Percentiles rank a stretch among this genome's conserved stretches.
phyloP scores from a whole-genome alignment of 2,888 invertebrate genomes.

The Nebria salina region DNA sequence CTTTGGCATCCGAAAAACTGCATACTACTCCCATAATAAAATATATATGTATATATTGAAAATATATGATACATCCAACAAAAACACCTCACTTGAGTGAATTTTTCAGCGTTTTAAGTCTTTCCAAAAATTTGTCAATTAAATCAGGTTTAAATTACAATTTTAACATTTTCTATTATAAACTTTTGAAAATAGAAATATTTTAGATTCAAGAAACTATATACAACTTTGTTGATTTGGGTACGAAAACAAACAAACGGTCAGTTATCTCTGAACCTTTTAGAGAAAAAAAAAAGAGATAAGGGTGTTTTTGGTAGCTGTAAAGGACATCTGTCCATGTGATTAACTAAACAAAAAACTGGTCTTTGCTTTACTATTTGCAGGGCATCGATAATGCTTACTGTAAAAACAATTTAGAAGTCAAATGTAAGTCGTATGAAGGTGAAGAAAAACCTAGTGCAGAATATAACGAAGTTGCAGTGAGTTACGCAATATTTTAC shows the following conservation, averaged over 20 bases:
- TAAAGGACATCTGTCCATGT: not conserved
- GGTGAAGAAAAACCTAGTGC: not conserved
- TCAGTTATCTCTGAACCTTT: not conserved
- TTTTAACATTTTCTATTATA: too few species aligned
- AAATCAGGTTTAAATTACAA: too few species aligned
- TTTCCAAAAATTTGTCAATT: too few species aligned
- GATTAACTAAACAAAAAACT: not conserved
- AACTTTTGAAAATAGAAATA: not conserved
- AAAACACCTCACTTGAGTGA: too few species aligned
- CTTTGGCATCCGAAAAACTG: not conserved
- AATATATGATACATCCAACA: too few species aligned
- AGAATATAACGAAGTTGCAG: not conserved
- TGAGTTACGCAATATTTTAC: too few species aligned
- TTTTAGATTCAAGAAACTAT: not conserved
- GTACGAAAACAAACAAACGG: not conserved
- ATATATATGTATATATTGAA: too few species aligned
- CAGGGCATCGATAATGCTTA: too few species aligned
- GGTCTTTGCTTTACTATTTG: not conserved
- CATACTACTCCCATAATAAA: too few species aligned
- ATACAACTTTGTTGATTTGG: not conserved
- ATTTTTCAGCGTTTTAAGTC: too few species aligned
- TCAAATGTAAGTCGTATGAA: not conserved
- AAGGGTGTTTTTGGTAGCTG: not conserved
- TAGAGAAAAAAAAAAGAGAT: not conserved
- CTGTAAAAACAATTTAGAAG: too few species aligned